Evolutionary conservation across 2,888 invertebrate genomes (phyloP), one percentile per base, ranked within the genome.

Genomic region (Drosophila anceps): DNA sequence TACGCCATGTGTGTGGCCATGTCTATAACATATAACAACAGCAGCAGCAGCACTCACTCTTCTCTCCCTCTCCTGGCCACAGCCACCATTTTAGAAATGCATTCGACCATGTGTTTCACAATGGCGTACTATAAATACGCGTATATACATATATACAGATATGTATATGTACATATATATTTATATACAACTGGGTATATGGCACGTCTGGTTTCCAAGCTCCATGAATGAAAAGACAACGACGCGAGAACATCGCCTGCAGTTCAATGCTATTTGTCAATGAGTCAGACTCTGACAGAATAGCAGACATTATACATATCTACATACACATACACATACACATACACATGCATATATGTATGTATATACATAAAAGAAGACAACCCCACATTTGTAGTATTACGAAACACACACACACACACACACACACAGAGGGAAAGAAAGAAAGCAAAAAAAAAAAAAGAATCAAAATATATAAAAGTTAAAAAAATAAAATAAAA

Each of bases 221-320:
- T 66, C 69, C 79, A 87, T 84, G 84, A 84, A 84, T 84, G 84
- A 84, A 84, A 84, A 68, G 66, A 60, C 73, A 70, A 43, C 41
- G 31, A 43, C 51, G 57, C 46, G 18, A 10, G 18, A 10, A 55
- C 44, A 64, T 59, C 62, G 88, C 84, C 81, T 78, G 82, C 88
- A 87, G 85, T 84, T 87, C 84, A 84, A 88, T 84, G 84, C 76
- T 89, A 79, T 89, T 84, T 84, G 90, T 84, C 84, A 84, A 84
- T 84, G 84, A 84, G 85, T 89, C 86, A 83, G 68, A 66, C 18
- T 46, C 54, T 10, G 55, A 33, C 60, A 37, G 62, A 57, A 44
- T 51, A 41, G 51, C 31, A 72, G 35, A 37, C 58, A 74, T 48
- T 31, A 59, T 37, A 63, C 35, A 60, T 24, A 37, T 12, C 27